A percentile compares a stretch with the other conserved stretches of the same genome.
Conservation (phyloP, 2,888 invertebrate species). For the Nipponacmea schrenckii region DNA sequence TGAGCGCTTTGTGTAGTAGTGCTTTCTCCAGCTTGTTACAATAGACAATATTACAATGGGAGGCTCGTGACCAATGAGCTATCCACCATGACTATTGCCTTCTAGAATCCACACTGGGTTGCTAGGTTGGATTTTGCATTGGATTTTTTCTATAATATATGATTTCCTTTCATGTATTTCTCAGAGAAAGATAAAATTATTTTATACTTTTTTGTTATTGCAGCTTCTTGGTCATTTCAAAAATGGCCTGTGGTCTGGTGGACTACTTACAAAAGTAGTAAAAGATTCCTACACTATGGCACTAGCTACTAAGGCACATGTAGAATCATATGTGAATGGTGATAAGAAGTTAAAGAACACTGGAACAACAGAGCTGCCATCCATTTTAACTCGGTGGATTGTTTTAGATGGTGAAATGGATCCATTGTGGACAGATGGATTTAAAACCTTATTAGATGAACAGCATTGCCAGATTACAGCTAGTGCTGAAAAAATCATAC, state of each 20-base stretch:
- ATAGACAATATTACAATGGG: too few species aligned
- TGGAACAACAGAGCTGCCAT: conserved; percentile 49
- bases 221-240: conserved; percentile 60
- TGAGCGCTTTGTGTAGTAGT: too few species aligned
- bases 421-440: conserved; percentile 59
- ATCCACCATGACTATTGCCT: too few species aligned
- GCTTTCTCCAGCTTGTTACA: too few species aligned
- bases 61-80: too few species aligned
- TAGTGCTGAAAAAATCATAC: conserved; percentile 52
- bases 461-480: conserved; percentile 52
- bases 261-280: conserved; percentile 57
- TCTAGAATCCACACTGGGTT: too few species aligned
- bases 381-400: conserved; percentile 57
- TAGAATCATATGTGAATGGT: conserved; percentile 37
- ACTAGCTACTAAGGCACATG: conserved; percentile 50
- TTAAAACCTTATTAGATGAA: conserved; percentile 58
- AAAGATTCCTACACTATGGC: conserved; percentile 52
- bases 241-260: conserved; percentile 57
- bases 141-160: too few species aligned
- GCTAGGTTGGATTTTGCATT: too few species aligned
- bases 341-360: conserved; percentile 47
- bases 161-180: too few species aligned
- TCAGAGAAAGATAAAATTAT: too few species aligned
- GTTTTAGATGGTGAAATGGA: conserved; percentile 62
- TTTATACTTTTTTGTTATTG: neutral